A percentile compares a stretch with the other conserved stretches of the same genome.
Evolutionary conservation across 2,797 vertebrate genomes (phyloP).

Genomic region (Coregonus ussuriensis): DNA sequence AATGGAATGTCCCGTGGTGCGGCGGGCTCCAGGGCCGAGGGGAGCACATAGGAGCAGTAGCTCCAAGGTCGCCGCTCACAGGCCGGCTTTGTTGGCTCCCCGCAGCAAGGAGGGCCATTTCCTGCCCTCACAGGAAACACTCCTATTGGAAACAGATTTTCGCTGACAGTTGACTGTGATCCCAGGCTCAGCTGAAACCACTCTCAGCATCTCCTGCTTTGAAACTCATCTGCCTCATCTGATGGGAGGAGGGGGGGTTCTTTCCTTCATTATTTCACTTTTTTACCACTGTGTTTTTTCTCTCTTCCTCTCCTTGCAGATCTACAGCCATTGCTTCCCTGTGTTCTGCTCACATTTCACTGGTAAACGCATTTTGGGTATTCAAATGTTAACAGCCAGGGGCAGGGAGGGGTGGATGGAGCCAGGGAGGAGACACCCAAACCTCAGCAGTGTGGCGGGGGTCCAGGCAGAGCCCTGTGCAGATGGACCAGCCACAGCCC

Average conservation of each 20-base stretch:
- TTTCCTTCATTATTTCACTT: conserved; percentile 65
- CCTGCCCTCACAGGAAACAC: conserved; percentile 82
- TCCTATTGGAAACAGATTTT: conserved; percentile 87
- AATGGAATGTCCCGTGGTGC: conserved; percentile 3
- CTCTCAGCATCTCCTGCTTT: conserved; percentile 66
- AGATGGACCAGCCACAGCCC: conserved; percentile 47
- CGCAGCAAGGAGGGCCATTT: conserved; percentile 73
- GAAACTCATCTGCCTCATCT: conserved; percentile 70
- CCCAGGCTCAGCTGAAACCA: conserved; percentile 63
- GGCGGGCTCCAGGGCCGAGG: conserved; percentile 33
- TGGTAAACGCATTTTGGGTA: conserved; percentile 60
- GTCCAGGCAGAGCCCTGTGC: conserved; percentile 35
- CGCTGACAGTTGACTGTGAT: conserved; percentile 64
- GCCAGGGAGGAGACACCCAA: conserved; percentile 47
- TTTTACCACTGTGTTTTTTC: conserved; percentile 52
- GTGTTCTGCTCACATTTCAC: conserved; percentile 59
- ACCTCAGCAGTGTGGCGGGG: conserved; percentile 32
- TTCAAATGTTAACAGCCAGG: conserved; percentile 70
- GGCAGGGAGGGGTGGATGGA: conserved; percentile 28
- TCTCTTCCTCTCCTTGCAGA: conserved; percentile 20
- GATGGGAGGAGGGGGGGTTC: conserved; percentile 65
- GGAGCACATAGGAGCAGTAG: conserved; percentile 28
- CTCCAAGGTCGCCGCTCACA: conserved; percentile 47
- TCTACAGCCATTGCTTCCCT: conserved; percentile 34
- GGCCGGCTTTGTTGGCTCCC: conserved; percentile 77